phyloP scores from a whole-genome alignment of 2,888 invertebrate species.

The Drosophila kuntzei region DNA sequence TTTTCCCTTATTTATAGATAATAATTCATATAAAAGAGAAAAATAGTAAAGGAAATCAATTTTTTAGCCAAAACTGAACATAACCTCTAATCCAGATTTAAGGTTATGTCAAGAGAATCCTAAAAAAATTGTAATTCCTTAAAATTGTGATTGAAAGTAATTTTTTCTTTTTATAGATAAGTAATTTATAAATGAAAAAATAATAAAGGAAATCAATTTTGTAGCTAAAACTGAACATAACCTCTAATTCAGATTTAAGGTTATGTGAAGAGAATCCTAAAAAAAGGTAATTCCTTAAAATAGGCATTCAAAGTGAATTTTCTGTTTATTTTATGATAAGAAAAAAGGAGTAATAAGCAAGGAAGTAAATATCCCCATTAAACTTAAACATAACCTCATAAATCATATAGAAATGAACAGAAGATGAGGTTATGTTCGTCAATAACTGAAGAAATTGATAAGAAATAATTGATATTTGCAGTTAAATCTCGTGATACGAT shows the following conservation, averaged over 20 bases:
- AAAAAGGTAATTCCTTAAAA: background rate
- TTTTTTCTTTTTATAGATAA: too few relatives aligned
- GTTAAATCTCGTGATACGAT: constrained; percentile 29
- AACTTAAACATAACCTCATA: background rate
- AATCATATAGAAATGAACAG: background rate
- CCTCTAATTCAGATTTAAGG: too few relatives aligned
- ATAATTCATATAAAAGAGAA: background rate
- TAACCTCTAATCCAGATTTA: background rate
- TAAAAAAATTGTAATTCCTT: background rate
- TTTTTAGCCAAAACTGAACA: background rate
- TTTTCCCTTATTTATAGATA: background rate
- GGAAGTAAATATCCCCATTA: background rate
- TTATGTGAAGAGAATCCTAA: too few relatives aligned
- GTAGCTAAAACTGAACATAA: too few relatives aligned
- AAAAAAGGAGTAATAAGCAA: background rate
- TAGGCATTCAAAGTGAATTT: too few relatives aligned
- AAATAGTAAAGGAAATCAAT: background rate
- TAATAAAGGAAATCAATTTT: too few relatives aligned
- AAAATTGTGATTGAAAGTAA: background rate
- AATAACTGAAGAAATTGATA: constrained; percentile 12
- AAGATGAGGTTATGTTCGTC: background rate
- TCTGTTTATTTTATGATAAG: too few relatives aligned
- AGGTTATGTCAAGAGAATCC: background rate
- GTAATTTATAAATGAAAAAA: background rate
- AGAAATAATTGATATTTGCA: constrained; percentile 25